Evolutionary conservation across 2,797 vertebrate species (phyloP), one percentile per base, ranked within the genome.

Genomic region (Gallinago nigripennis): DNA sequence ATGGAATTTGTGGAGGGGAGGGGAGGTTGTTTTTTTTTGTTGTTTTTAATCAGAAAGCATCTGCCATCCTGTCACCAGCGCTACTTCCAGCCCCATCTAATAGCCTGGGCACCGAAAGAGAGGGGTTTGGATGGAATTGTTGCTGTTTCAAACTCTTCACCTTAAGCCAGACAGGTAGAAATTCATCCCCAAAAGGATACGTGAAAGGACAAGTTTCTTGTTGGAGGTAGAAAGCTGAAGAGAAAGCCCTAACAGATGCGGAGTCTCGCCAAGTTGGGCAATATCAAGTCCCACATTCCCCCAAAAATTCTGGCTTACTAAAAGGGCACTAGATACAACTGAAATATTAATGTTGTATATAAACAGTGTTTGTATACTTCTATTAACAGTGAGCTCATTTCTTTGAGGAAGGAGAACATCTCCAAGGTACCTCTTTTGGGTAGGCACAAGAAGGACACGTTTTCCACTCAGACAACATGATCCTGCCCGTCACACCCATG

Each of bases 1-100:
- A 88, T 77, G 66, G 54, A 17, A 91, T 92, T 77, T 90, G 20
- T 16, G 33, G 24, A 28, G 56, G 18, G 80, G 46, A 4, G 18
- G 80, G 46, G 5, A 1, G 41, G 15, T 16, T 41, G 41, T 6
- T 79, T 70, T 93, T 46, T 46, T 46, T 46, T 46, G 11, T 46
- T 76, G 11, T 5, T 92, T 93, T 94, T n/a, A 81, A 82, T 81
- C 20, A 90, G 82, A 70, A 82, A 84, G 31, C 53, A 0, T 68
- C 64, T 78, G 50, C 41, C 82, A 60, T 95, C 80, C 50, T 88
- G 87, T 72, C 72, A 66, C 77, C 79, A 83, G 77, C 31, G 20
- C 17, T 92, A 33, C 50, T 41, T 89, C 76, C 53, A 56, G 18
- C 12, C 25, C 25, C 19, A 3, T 8, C 39, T 68, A 57, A 37